Evolutionary conservation across 2,888 invertebrate genomes (phyloP), one percentile per base, ranked within the genome.

Genomic region (Drosophila tanythrix): DNA sequence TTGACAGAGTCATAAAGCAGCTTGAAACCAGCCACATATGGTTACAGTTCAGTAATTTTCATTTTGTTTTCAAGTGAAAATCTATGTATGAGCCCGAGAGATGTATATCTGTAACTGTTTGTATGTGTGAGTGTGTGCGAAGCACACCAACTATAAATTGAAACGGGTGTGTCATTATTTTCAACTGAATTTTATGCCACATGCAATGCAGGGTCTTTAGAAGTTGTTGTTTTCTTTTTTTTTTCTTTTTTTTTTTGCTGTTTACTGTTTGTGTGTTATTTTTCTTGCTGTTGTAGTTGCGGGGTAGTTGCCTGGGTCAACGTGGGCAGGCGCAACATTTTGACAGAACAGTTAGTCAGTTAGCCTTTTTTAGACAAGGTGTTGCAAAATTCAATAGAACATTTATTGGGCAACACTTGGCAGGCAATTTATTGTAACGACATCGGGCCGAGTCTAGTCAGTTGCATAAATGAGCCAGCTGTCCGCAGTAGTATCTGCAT

Each of bases 131-230:
- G 58, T 63, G 59, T 53, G 58, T 46, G 48, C 50, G 64, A 73
- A 36, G 62, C 71, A 76, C 61, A 63, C 61, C 58, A 77, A 66
- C 77, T 88, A 81, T 76, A 63, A 74, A 87, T 76, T 87, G 85
- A 81, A 90, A 90, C 89, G 90, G 90, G 88, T 89, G 88, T 90
- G 88, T 89, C 88, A 90, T 85, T 90, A 85, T 83, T 85, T 79
- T 89, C 88, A 85, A 85, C 89, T 82, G 88, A 89, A 89, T 82
- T 85, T 81, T 74, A 84, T 87, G 82, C 88, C 90, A 88, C 90
- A 88, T 90, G 88, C 88, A 89, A 89, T 73, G 90, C 86, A 76
- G 65, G 58, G 64, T 62, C 52, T 56, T 58, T 48, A 38, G 56
- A 61, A 46, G 46, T 46, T 46, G 46, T 46, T 46, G 46, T 15